Conservation (phyloP, 2,888 invertebrate species). For the Drosophila neonasuta region DNA sequence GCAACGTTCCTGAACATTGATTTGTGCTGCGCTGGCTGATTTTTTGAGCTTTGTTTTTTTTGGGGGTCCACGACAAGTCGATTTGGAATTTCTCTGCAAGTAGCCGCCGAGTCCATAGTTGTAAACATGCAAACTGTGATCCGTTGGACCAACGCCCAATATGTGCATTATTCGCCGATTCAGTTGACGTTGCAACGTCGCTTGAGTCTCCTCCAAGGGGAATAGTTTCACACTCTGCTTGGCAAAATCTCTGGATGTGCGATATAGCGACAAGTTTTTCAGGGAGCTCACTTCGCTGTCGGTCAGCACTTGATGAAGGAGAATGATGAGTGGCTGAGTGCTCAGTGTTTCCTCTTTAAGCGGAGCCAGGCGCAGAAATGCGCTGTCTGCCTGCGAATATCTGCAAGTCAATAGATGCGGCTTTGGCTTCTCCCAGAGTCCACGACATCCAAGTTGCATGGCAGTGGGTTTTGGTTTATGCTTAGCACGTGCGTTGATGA, state of each 20-base stretch:
- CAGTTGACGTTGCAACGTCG: conserved; percentile 2
- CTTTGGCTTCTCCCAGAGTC: conserved; percentile 32
- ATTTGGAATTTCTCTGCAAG: conserved; percentile 6
- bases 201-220: neutral
- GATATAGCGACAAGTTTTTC: neutral
- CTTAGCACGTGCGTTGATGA: conserved; percentile 26
- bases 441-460: conserved; percentile 42
- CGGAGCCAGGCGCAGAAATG: conserved; percentile 40
- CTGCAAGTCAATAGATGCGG: conserved; percentile 30
- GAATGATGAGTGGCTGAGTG: conserved; percentile 33
- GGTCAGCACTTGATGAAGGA: conserved; percentile 45
- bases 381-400: conserved; percentile 11
- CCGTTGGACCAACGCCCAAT: conserved; percentile 17
- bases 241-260: neutral
- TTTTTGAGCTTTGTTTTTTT: neutral
- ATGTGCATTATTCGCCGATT: conserved; percentile 33
- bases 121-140: conserved; percentile 19
- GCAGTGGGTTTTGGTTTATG: conserved; percentile 20
- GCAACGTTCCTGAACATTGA: neutral
- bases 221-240: neutral
- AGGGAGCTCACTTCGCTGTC: conserved; percentile 34
- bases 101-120: conserved; percentile 43
- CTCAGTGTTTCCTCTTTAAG: conserved; percentile 45
- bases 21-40: neutral
- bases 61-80: neutral